Percentiles rank a stretch among this genome's conserved stretches.
phyloP scores from a whole-genome alignment of 1,140 invertebrate genomes.

The Bradysia coprophila region DNA sequence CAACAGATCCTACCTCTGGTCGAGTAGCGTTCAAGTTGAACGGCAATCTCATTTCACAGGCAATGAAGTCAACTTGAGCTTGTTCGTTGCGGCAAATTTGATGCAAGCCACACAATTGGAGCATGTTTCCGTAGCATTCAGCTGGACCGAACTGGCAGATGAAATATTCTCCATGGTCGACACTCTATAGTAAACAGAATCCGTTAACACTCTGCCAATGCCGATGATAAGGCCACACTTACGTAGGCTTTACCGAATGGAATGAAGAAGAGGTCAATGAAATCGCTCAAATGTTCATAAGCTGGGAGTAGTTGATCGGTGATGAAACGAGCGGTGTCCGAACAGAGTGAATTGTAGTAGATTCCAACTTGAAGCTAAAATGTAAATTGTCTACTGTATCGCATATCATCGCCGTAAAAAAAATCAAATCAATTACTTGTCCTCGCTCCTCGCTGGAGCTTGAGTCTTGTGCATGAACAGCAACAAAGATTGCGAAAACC shows the following conservation, averaged over 20 bases:
- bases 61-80: slow-evolving; percentile 27
- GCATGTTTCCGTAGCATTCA: slow-evolving; percentile 44
- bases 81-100: slow-evolving; percentile 16
- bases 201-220: too few relatives aligned
- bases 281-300: slow-evolving; percentile 25
- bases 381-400: too few relatives aligned
- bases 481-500: too few relatives aligned
- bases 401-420: too few relatives aligned
- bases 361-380: slow-evolving; percentile 26
- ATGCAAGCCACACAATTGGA: slow-evolving; percentile 42
- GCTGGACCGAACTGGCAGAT: slow-evolving; percentile 42
- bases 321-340: slow-evolving; percentile 55
- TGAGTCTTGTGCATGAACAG: too few relatives aligned
- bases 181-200: too few relatives aligned
- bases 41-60: slow-evolving; percentile 37
- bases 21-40: too few relatives aligned
- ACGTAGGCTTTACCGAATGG: slow-evolving; percentile 66
- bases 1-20: too few relatives aligned
- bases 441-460: too few relatives aligned
- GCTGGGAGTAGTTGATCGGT: slow-evolving; percentile 28
- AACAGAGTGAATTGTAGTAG: slow-evolving; percentile 67
- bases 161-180: slow-evolving; percentile 30
- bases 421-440: too few relatives aligned
- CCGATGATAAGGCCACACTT: too few relatives aligned
- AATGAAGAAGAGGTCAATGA: slow-evolving; percentile 32